Evolutionary conservation across 2,113 vertebrate genomes (phyloP).

Genomic region (Chunga burmeisteri): DNA sequence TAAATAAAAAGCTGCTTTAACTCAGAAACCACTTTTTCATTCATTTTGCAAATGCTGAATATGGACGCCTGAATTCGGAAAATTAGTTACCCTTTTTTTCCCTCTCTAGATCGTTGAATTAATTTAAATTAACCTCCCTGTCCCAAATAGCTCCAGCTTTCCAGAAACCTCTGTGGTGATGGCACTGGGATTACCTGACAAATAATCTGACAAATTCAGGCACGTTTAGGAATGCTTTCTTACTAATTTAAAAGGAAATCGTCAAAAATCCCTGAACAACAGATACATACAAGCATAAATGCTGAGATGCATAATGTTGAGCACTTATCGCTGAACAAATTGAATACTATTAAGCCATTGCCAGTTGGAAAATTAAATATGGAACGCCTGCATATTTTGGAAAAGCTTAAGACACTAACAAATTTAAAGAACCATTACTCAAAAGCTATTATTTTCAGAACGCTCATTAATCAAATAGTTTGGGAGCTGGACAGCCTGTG

Average conservation of each 20-base stretch:
- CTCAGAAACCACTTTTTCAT: not conserved
- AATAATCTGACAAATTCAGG: not conserved
- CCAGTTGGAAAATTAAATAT: slow-evolving; percentile 21
- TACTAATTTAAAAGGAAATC: not conserved
- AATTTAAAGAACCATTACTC: not conserved
- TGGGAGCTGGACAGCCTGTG: not conserved
- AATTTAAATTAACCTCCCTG: not conserved
- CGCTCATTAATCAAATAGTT: slow-evolving; percentile 39
- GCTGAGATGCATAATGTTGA: not conserved
- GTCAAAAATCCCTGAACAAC: not conserved
- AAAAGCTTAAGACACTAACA: not conserved
- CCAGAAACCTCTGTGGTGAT: not conserved
- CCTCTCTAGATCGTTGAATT: not conserved
- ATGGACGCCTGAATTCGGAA: not conserved
- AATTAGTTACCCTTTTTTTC: not conserved
- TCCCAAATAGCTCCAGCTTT: not conserved
- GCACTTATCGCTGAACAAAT: not conserved
- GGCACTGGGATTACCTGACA: not conserved
- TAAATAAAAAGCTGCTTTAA: not conserved
- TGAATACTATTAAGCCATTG: not conserved
- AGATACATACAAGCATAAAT: not conserved
- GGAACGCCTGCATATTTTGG: not conserved
- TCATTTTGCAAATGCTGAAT: not conserved
- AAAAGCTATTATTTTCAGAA: slow-evolving; percentile 26
- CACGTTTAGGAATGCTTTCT: not conserved